Base-by-base conservation (phyloP, 2,113 vertebrate genomes). In the Phodopus roborovskii region DNA sequence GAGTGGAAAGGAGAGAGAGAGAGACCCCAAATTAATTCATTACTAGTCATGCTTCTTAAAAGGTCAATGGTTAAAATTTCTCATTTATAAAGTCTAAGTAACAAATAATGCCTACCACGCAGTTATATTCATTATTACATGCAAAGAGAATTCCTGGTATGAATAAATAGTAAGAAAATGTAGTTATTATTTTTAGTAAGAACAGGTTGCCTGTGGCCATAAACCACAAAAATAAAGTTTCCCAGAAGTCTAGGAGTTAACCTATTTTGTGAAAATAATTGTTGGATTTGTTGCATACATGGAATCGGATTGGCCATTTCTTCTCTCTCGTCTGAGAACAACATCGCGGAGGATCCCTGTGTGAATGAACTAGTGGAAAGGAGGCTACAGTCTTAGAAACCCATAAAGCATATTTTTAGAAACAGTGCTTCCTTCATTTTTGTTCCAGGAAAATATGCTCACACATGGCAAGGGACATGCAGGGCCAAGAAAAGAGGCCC, bases 391-490 rank as follows among this genome's bases (percentile, higher is more conserved):
- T 91, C 93, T 56, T 33, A 36, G 96, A 96, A 96, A n/a, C 78
- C 82, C 92, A 96, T 56, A 96, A 96, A 84, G 17, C 45, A 19
- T 98, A 97, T 95, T 97, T 97, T 98, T 97, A 95, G 95, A 92
- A 90, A 91, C 56, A 75, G 86, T 95, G 97, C 95, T 98, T 97
- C 97, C 94, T 97, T 96, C 91, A 94, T 75, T 96, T 97, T 97
- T 64, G 62, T 95, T 95, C 96, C 94, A 97, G 96, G 94, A 94
- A 97, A 97, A 97, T 62, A 60, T 50, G 83, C 87, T 94, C 94
- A 94, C 92, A 97, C 74, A 84, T 2, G 10, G 66, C 90, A 39
- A 71, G 88, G 73, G 60, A 33, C 92, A 90, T 16, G 56, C 78
- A 66, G 82, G 92, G 85, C 88, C 60, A 75, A 94, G 93, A 93